Conservation (phyloP, 1,140 invertebrate genomes). For the Drosophila ercepeae region DNA sequence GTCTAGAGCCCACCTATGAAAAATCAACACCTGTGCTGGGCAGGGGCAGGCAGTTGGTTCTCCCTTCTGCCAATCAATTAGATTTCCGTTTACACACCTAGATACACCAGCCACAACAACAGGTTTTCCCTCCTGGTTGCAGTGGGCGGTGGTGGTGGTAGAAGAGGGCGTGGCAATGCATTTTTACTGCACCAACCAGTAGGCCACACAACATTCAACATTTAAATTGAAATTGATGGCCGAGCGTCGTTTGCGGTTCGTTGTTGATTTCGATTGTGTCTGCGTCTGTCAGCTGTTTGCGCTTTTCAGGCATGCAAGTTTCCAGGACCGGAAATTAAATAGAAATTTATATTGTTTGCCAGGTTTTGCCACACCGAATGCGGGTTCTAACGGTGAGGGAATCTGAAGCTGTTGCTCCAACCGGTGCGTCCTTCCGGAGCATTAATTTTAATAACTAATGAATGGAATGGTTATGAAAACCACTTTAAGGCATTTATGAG, state of each 20-base stretch:
- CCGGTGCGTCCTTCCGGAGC: conserved; percentile 5
- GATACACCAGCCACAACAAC: conserved; percentile 44
- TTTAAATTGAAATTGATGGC: conserved; percentile 80
- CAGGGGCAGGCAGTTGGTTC: conserved; percentile 11
- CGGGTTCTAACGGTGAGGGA: not conserved
- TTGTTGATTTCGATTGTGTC: conserved; percentile 37
- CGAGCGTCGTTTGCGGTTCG: conserved; percentile 55
- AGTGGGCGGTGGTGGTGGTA: not conserved
- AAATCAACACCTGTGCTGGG: conserved; percentile 55
- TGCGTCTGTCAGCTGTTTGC: conserved; percentile 21
- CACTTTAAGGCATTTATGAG: conserved; percentile 52
- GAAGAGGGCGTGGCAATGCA: conserved; percentile 29
- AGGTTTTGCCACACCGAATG: conserved; percentile 1
- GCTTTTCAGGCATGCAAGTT: conserved; percentile 30
- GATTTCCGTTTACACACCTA: conserved; percentile 46
- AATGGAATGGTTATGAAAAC: conserved; percentile 59
- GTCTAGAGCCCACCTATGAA: conserved; percentile 1
- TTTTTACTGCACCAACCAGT: conserved; percentile 34
- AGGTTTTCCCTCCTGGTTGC: conserved; percentile 35
- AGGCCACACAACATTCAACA: conserved; percentile 65
- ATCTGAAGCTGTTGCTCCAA: not conserved
- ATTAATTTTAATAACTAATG: conserved; percentile 55
- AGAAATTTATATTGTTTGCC: conserved; percentile 52
- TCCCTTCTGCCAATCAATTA: conserved; percentile 70
- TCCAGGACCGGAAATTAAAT: conserved; percentile 51